Evolutionary conservation across 2,888 invertebrate genomes (phyloP).

Genomic region (Leptinotarsa peninsularis): DNA sequence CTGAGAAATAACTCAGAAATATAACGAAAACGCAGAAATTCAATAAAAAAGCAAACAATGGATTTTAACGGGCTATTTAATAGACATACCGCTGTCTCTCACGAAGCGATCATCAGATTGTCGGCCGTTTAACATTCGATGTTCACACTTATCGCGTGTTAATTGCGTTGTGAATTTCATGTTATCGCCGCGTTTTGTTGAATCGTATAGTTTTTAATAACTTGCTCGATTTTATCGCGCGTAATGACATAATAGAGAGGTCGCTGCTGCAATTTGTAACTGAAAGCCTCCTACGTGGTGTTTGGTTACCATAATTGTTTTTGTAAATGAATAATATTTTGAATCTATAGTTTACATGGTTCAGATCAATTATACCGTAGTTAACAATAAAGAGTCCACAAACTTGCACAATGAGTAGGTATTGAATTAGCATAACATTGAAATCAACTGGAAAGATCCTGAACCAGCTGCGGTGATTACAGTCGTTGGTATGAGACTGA

Average conservation of each 20-base stretch:
- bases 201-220: constrained; percentile 17
- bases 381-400: too few relatives aligned
- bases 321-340: too few relatives aligned
- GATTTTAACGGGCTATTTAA: not conserved
- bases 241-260: constrained; percentile 21
- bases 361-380: too few relatives aligned
- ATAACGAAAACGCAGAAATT: too few relatives aligned
- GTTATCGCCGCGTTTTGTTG: constrained; percentile 14
- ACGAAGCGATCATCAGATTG: constrained; percentile 3
- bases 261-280: not conserved
- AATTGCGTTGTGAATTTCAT: constrained; percentile 14
- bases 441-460: too few relatives aligned
- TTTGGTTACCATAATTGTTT: too few relatives aligned
- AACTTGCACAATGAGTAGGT: too few relatives aligned
- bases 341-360: too few relatives aligned
- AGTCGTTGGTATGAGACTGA: too few relatives aligned
- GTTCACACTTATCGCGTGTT: constrained; percentile 19
- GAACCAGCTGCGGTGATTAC: too few relatives aligned
- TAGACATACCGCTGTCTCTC: constrained; percentile 1
- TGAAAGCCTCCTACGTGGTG: not conserved
- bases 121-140: constrained; percentile 9
- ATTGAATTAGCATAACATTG: too few relatives aligned
- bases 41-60: not conserved
- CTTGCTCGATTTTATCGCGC: constrained; percentile 14
- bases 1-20: too few relatives aligned